phyloP scores from a whole-genome alignment of 1,140 invertebrate genomes.

The Drosophila ironensis region DNA sequence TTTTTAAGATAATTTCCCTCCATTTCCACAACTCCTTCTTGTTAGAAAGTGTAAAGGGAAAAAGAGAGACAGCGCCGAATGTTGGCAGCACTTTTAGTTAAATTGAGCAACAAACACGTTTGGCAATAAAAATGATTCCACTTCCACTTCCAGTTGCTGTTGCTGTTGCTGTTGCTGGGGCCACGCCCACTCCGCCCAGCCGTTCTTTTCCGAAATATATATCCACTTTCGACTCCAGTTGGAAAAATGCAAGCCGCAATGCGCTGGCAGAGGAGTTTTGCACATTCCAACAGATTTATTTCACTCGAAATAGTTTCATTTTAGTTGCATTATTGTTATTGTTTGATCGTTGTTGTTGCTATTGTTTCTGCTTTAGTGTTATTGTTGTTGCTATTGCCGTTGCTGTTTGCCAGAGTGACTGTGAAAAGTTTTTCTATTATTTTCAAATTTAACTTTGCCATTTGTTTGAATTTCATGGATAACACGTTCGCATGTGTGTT shows the following conservation, averaged over 20 bases:
- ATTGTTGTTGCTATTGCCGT: constrained; percentile 27
- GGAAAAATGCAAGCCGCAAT: constrained; percentile 68
- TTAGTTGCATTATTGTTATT: constrained; percentile 79
- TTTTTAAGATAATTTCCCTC: constrained; percentile 2
- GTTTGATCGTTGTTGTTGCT: constrained; percentile 47
- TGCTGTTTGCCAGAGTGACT: constrained; percentile 60
- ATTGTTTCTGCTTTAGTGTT: constrained; percentile 21
- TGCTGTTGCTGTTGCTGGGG: constrained; percentile 13
- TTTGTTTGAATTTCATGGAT: constrained; percentile 75
- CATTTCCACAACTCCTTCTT: background rate
- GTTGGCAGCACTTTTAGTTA: constrained; percentile 76
- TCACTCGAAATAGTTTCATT: constrained; percentile 80
- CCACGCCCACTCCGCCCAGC: background rate
- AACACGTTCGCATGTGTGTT: background rate
- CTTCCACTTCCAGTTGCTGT: constrained; percentile 27
- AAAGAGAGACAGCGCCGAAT: constrained; percentile 35
- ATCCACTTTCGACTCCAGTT: constrained; percentile 8
- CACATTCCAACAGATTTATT: constrained; percentile 80
- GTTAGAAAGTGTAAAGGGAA: background rate
- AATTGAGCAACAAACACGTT: constrained; percentile 80
- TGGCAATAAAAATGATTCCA: constrained; percentile 77
- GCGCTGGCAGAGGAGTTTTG: constrained; percentile 71
- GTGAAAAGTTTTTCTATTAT: constrained; percentile 79
- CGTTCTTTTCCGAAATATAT: background rate
- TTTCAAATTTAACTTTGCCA: constrained; percentile 81